These are phyloP conservation scores for Okapia johnstoni DNA, from an alignment of 2,113 vertebrate genomes.

Conservation along the genomic window DNA sequence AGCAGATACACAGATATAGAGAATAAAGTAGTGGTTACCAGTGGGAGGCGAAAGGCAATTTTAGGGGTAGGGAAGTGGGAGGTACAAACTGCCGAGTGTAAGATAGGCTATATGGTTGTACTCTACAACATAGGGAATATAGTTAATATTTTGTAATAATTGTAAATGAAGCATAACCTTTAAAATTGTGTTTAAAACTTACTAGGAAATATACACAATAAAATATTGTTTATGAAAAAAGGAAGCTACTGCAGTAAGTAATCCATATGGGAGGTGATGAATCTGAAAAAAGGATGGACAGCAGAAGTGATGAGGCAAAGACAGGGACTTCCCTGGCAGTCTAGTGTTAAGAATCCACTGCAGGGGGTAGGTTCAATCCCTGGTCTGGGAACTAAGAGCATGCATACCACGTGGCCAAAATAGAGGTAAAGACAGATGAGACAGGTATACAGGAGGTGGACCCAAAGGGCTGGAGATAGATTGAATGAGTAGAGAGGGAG, in stretches of 20 bases:
- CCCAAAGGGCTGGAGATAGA: background rate
- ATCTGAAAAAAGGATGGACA: background rate
- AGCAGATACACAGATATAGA: background rate
- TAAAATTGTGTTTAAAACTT: background rate
- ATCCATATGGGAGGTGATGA: background rate
- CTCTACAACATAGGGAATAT: background rate
- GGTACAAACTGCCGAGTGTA: background rate
- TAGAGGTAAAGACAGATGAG: background rate
- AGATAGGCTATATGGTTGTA: background rate
- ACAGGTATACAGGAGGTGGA: background rate
- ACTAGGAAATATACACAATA: background rate
- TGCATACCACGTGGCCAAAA: background rate
- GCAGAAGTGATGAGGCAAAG: background rate
- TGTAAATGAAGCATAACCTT: background rate
- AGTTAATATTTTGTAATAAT: background rate
- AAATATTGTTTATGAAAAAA: background rate
- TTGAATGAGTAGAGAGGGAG: background rate
- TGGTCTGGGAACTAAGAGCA: background rate
- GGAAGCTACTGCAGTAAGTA: background rate
- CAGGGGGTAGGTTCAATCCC: background rate
- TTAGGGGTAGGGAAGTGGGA: background rate
- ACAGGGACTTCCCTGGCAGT: background rate
- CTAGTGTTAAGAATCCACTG: background rate
- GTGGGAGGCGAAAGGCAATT: background rate
- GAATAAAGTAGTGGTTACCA: background rate